Evolutionary conservation across 2,113 vertebrate genomes (phyloP).

Genomic region (Psittacula cyanocephala): DNA sequence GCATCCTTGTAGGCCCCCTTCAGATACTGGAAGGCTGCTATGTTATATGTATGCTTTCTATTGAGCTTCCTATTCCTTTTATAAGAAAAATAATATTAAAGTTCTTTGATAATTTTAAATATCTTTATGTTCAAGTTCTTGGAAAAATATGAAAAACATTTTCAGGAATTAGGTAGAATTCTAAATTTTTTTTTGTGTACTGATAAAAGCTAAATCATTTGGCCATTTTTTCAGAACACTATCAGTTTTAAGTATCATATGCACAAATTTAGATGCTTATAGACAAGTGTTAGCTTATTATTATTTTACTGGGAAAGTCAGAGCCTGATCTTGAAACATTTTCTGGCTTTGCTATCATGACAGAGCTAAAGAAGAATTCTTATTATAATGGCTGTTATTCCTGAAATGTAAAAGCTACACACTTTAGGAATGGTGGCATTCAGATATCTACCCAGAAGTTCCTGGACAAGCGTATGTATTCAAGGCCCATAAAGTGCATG

Average conservation of each 20-base stretch:
- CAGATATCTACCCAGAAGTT: background rate
- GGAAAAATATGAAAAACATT: background rate
- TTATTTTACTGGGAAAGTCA: background rate
- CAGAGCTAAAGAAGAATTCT: background rate
- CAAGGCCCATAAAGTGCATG: fast-evolving
- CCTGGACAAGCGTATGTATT: background rate
- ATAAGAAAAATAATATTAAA: background rate
- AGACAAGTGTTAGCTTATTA: background rate
- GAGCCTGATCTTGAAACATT: background rate
- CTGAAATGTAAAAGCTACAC: background rate
- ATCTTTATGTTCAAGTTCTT: background rate
- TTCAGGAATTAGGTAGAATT: background rate
- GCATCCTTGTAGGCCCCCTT: no score
- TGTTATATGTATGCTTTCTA: background rate
- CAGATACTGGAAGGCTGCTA: no score
- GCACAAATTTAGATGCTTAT: background rate
- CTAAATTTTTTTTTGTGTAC: background rate
- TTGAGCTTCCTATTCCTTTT: background rate
- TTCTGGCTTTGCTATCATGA: background rate
- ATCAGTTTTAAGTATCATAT: background rate
- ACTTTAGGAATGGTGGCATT: background rate
- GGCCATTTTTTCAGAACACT: background rate
- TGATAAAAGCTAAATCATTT: background rate
- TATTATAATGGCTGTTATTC: background rate
- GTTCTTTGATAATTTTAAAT: background rate